Conservation (phyloP, 64 coral and sea anemone species). For the Stylophora pistillata region DNA sequence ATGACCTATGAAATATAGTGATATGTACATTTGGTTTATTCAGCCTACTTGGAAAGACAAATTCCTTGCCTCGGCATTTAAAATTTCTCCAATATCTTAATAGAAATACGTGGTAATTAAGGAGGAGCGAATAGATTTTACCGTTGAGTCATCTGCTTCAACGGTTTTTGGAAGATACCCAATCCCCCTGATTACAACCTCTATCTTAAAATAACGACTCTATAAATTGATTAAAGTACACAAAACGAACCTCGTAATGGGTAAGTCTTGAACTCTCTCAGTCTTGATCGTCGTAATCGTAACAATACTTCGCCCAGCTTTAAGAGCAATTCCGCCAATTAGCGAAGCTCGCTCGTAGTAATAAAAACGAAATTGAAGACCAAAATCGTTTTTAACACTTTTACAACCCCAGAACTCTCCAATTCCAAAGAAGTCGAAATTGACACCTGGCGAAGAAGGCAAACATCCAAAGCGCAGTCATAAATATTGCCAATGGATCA, state of each 20-base stretch:
- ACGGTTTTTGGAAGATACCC: too few species aligned
- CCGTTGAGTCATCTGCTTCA: too few species aligned
- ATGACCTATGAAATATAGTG: too few species aligned
- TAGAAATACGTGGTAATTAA: too few species aligned
- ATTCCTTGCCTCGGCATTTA: too few species aligned
- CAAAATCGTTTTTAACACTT: conserved; percentile 63
- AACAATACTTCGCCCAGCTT: conserved; percentile 47
- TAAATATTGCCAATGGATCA: background rate
- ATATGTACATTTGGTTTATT: too few species aligned
- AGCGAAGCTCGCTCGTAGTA: conserved; percentile 65
- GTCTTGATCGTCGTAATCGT: conserved; percentile 60
- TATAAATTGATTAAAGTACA: background rate
- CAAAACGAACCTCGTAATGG: conserved; percentile 50
- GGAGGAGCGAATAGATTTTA: too few species aligned
- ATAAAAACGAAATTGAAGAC: conserved; percentile 71
- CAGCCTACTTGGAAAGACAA: too few species aligned
- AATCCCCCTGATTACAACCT: too few species aligned
- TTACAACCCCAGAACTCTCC: conserved; percentile 85
- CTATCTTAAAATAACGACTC: too few species aligned
- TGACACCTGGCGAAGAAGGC: conserved; percentile 29
- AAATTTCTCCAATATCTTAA: too few species aligned
- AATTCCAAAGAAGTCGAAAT: conserved; percentile 87
- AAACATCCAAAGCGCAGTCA: background rate
- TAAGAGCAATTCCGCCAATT: conserved; percentile 63
- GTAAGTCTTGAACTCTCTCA: conserved; percentile 21